These are phyloP conservation scores for Rhagonycha lutea DNA, from an alignment of 2,888 invertebrate species.

Conservation along the genomic window DNA sequence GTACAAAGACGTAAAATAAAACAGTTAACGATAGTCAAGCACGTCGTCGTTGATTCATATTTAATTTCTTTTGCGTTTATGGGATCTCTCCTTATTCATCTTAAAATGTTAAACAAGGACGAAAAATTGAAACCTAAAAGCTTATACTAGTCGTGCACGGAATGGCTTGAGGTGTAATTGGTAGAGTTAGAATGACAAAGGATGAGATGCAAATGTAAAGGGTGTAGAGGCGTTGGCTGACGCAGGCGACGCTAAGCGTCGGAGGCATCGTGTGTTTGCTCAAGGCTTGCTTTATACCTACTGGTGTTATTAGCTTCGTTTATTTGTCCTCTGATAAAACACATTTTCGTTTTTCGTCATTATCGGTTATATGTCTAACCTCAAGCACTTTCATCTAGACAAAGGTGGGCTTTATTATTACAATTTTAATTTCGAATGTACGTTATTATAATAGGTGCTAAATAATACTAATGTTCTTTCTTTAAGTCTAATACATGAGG, in stretches of 20 bases:
- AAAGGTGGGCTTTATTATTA: background rate
- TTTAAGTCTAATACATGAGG: too few species aligned
- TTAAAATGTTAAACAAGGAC: slow-evolving; percentile 5
- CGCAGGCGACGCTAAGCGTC: slow-evolving; percentile 40
- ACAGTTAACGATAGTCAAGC: slow-evolving; percentile 40
- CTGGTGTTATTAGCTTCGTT: slow-evolving; percentile 47
- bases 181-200: slow-evolving; percentile 43
- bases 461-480: too few species aligned
- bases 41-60: slow-evolving; percentile 18
- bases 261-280: slow-evolving; percentile 41
- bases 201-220: slow-evolving; percentile 42
- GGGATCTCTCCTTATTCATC: slow-evolving; percentile 6
- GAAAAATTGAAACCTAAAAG: slow-evolving; percentile 4
- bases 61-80: slow-evolving; percentile 3
- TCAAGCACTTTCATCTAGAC: slow-evolving; percentile 2
- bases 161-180: slow-evolving; percentile 39
- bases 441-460: too few species aligned
- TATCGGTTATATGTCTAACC: slow-evolving; percentile 11
- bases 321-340: slow-evolving; percentile 45
- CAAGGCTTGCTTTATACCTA: slow-evolving; percentile 43
- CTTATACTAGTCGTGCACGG: slow-evolving; percentile 19
- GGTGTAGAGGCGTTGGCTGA: slow-evolving; percentile 36
- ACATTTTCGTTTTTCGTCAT: slow-evolving; percentile 31
- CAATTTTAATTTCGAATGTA: background rate
- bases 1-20: slow-evolving; percentile 47